Conservation (phyloP, 2,888 invertebrate genomes). For the Trichogramma evanescens region DNA sequence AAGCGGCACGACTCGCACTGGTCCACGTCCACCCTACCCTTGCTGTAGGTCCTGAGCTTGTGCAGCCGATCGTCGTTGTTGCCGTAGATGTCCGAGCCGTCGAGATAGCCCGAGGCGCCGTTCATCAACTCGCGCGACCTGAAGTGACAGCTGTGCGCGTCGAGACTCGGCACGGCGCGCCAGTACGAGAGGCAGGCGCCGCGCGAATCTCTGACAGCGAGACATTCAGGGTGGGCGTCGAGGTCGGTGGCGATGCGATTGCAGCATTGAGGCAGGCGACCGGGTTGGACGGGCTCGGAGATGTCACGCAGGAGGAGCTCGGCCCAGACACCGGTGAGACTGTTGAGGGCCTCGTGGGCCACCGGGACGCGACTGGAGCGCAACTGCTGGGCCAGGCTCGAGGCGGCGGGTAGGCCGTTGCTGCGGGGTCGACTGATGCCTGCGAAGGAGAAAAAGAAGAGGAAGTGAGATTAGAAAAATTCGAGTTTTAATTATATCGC, state of each 20-base stretch:
- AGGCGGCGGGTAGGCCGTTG: conserved; percentile 25
- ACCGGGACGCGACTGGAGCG: conserved; percentile 43
- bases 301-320: conserved; percentile 69
- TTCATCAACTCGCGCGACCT: conserved; percentile 78
- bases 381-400: conserved; percentile 52
- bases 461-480: too few species aligned
- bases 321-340: conserved; percentile 74
- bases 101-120: conserved; percentile 73
- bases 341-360: conserved; percentile 70
- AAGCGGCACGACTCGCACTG: conserved; percentile 58
- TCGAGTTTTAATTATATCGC: too few species aligned
- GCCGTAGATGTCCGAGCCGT: conserved; percentile 78
- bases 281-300: conserved; percentile 59
- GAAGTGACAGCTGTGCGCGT: conserved; percentile 37
- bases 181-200: conserved; percentile 60
- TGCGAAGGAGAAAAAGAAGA: conserved; percentile 26
- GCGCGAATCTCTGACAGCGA: conserved; percentile 38
- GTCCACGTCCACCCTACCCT: conserved; percentile 63
- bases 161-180: conserved; percentile 58
- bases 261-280: conserved; percentile 32
- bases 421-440: conserved; percentile 51
- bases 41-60: conserved; percentile 62
- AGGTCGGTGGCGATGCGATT: conserved; percentile 33
- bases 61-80: conserved; percentile 65
- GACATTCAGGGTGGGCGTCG: conserved; percentile 53